phyloP scores from a whole-genome alignment of 2,888 invertebrate genomes.

The Apotomis capreana region DNA sequence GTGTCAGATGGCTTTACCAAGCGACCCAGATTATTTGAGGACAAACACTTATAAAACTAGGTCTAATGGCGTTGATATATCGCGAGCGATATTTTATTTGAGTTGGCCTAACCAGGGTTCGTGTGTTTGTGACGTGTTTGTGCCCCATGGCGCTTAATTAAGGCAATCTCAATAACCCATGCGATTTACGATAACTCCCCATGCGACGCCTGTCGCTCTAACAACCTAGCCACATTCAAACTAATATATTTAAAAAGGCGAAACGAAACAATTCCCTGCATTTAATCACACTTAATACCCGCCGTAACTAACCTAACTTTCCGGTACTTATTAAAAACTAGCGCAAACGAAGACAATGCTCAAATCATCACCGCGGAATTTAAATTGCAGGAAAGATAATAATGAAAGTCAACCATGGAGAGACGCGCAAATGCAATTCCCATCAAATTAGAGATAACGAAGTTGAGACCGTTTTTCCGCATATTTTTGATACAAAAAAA shows the following conservation, averaged over 20 bases:
- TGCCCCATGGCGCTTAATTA: constrained; percentile 31
- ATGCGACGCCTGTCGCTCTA: constrained; percentile 30
- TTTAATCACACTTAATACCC: constrained; percentile 21
- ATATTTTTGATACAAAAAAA: constrained; percentile 49
- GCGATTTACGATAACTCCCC: constrained; percentile 32
- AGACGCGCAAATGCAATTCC: constrained; percentile 50
- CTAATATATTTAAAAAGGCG: constrained; percentile 4
- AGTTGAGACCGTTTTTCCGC: constrained; percentile 54
- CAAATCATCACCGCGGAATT: constrained; percentile 43
- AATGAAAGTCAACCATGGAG: constrained; percentile 46
- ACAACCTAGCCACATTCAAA: constrained; percentile 3
- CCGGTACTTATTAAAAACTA: constrained; percentile 29
- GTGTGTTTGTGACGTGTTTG: constrained; percentile 28
- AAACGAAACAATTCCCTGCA: constrained; percentile 17
- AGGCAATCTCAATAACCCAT: constrained; percentile 29
- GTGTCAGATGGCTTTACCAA: neutral
- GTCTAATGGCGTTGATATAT: constrained; percentile 2
- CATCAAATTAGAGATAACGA: constrained; percentile 56
- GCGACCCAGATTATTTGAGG: neutral
- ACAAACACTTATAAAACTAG: constrained; percentile 24
- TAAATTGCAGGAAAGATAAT: constrained; percentile 49
- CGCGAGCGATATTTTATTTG: constrained; percentile 12
- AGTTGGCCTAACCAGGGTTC: constrained; percentile 35
- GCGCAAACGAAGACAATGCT: constrained; percentile 45
- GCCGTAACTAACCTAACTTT: constrained; percentile 26